Evolutionary conservation across 2,888 invertebrate species (phyloP).

Genomic region (Auanema sp.): DNA sequence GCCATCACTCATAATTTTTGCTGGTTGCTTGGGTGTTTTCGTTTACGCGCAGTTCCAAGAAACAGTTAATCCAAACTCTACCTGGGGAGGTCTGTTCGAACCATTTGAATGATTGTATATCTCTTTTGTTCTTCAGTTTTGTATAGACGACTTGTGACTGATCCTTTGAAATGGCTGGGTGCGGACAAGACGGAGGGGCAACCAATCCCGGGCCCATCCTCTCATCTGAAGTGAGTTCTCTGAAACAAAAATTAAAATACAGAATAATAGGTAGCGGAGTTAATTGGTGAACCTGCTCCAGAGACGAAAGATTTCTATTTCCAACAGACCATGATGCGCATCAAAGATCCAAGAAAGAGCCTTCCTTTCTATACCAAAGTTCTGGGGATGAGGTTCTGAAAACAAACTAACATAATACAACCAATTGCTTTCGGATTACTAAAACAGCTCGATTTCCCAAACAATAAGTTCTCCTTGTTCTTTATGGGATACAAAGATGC

Average conservation of each 20-base stretch:
- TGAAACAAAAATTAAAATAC: not conserved
- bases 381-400: slow-evolving; percentile 78
- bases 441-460: slow-evolving; percentile 83
- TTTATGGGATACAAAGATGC: slow-evolving; percentile 86
- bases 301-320: slow-evolving; percentile 74
- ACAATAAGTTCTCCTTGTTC: slow-evolving; percentile 85
- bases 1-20: slow-evolving; percentile 32
- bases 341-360: slow-evolving; percentile 85
- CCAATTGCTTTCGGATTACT: slow-evolving; percentile 69
- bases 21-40: slow-evolving; percentile 24
- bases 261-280: slow-evolving; percentile 18
- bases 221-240: slow-evolving; percentile 14
- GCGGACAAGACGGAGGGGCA: slow-evolving; percentile 18
- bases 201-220: slow-evolving; percentile 17
- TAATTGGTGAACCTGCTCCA: slow-evolving; percentile 28
- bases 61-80: slow-evolving; percentile 54
- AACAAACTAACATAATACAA: not conserved
- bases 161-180: slow-evolving; percentile 22
- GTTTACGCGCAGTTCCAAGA: slow-evolving; percentile 46
- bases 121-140: slow-evolving; percentile 10
- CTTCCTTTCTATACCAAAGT: slow-evolving; percentile 88
- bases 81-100: slow-evolving; percentile 32
- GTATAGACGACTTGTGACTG: slow-evolving; percentile 11
- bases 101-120: not conserved
- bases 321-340: slow-evolving; percentile 95